Conservation (phyloP, 2,797 vertebrate genomes). For the Crocidura indochinensis region DNA sequence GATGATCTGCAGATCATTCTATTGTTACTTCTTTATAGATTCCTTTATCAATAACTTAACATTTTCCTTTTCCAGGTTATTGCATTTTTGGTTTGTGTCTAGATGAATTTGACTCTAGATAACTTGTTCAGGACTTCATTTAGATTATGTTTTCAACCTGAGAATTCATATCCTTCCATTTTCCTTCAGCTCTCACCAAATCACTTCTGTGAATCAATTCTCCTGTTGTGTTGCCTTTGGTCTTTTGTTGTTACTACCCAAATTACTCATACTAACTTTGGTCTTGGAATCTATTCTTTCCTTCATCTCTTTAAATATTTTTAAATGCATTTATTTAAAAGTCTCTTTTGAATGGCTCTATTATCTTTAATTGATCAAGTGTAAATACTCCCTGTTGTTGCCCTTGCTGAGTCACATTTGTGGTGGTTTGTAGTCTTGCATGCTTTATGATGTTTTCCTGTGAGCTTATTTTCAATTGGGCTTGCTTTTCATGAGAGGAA, state of each 20-base stretch:
- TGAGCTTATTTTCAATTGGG: neutral
- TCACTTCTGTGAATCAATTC: too few species aligned
- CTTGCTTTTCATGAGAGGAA: constrained; percentile 17
- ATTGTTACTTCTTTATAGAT: neutral
- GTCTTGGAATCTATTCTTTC: neutral
- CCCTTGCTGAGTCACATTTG: neutral
- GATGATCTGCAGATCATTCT: neutral
- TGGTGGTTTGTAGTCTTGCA: neutral
- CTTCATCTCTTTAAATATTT: constrained; percentile 7
- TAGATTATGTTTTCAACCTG: neutral
- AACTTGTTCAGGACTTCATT: neutral
- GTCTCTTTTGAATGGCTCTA: neutral
- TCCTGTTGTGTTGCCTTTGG: too few species aligned
- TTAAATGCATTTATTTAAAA: constrained; percentile 46
- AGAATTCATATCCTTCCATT: constrained; percentile 40
- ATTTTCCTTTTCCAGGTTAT: constrained; percentile 39
- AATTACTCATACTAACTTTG: constrained; percentile 7
- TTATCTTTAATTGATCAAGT: neutral
- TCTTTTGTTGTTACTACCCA: too few species aligned
- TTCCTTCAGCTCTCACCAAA: too few species aligned
- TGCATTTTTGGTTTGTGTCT: constrained; percentile 30
- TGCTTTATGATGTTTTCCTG: constrained; percentile 11
- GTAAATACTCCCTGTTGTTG: constrained; percentile 17
- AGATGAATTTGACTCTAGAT: constrained; percentile 2
- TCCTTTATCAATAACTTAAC: constrained; percentile 1